phyloP scores from a whole-genome alignment of 2,113 vertebrate genomes.

The Ellobius talpinus region DNA sequence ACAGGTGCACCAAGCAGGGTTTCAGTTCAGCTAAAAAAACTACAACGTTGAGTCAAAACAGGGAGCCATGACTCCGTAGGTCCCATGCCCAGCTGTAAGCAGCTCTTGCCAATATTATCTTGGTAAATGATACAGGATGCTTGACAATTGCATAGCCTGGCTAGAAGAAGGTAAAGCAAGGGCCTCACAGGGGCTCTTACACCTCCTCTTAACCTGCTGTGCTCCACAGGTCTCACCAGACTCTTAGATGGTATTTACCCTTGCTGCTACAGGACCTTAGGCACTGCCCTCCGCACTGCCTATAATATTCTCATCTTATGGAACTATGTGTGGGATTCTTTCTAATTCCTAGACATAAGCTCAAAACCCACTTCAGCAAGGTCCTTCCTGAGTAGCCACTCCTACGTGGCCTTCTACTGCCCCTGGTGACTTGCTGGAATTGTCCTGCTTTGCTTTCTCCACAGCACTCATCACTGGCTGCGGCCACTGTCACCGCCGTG shows the following conservation, averaged over 20 bases:
- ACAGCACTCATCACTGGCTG: background rate
- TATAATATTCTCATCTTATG: background rate
- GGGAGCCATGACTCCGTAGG: background rate
- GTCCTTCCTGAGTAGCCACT: background rate
- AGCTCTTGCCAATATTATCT: background rate
- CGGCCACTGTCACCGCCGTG: background rate
- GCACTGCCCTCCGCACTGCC: background rate
- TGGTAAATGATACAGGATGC: background rate
- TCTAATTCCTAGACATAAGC: background rate
- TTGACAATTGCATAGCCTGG: background rate
- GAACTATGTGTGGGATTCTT: background rate
- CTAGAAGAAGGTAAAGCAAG: background rate
- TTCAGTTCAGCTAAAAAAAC: background rate
- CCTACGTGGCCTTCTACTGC: background rate
- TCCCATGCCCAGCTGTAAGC: fast-evolving
- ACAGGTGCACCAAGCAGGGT: background rate
- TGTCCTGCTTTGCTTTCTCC: background rate
- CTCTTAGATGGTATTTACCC: background rate
- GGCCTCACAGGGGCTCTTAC: background rate
- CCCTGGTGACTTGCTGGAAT: background rate
- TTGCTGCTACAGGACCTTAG: background rate
- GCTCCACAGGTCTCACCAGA: background rate
- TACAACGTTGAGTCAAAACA: background rate
- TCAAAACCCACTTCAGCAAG: background rate
- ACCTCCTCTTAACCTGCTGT: background rate